These are phyloP conservation scores for Nesogale talazaci DNA, from an alignment of 2,113 vertebrate genomes.

Conservation along the genomic window DNA sequence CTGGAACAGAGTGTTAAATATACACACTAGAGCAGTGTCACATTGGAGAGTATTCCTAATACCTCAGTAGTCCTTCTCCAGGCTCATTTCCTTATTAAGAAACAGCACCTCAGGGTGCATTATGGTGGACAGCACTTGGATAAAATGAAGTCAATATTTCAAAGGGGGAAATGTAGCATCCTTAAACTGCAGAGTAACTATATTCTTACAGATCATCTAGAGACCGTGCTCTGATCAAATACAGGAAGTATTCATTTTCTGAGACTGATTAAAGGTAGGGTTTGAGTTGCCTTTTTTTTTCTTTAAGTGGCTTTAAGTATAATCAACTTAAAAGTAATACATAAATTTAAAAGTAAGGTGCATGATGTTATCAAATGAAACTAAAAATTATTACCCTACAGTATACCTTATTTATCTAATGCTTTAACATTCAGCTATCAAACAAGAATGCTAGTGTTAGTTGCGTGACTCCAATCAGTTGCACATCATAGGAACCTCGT, in stretches of 20 bases:
- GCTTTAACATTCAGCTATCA: background rate
- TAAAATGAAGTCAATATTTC: conserved; percentile 70
- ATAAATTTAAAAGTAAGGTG: background rate
- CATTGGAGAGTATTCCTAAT: background rate
- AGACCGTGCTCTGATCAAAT: background rate
- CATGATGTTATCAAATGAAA: background rate
- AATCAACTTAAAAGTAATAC: conserved; percentile 34
- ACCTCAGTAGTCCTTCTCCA: background rate
- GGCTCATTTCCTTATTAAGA: conserved; percentile 29
- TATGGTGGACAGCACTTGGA: background rate
- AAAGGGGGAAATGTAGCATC: conserved; percentile 19
- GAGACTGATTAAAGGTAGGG: background rate
- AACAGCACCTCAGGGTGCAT: background rate
- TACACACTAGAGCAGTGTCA: conserved; percentile 16
- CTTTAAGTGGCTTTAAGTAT: background rate
- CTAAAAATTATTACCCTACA: background rate
- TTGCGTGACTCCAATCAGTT: background rate
- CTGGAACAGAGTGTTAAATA: background rate
- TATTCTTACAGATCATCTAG: background rate
- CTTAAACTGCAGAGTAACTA: background rate
- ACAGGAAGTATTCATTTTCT: background rate
- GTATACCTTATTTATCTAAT: background rate
- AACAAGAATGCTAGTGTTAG: background rate
- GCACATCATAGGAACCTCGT: background rate
- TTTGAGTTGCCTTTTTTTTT: too few relatives aligned